phyloP scores from a whole-genome alignment of 2,113 vertebrate genomes.

The Pelvicachromis taeniatus region DNA sequence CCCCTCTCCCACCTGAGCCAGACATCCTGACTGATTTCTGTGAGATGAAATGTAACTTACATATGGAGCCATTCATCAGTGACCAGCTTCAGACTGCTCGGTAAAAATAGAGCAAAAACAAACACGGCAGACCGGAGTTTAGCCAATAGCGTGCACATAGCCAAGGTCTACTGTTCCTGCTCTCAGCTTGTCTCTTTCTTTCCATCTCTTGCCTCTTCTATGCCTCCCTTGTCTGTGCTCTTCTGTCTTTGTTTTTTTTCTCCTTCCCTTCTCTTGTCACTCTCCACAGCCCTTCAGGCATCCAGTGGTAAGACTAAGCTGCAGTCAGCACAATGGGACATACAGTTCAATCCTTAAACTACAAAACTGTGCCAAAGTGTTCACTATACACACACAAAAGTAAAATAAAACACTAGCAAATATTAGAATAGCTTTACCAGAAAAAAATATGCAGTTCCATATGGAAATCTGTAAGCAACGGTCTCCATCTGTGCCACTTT shows the following conservation, averaged over 20 bases:
- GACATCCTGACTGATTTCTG: slow-evolving; percentile 15
- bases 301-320: slow-evolving; percentile 13
- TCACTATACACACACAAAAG: neutral
- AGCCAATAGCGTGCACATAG: slow-evolving; percentile 18
- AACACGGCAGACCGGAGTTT: slow-evolving; percentile 33
- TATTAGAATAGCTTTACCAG: neutral
- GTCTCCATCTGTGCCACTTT: neutral
- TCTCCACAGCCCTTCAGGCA: slow-evolving; percentile 35
- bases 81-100: slow-evolving; percentile 41
- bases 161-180: slow-evolving; percentile 35
- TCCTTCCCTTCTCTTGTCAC: slow-evolving; percentile 33
- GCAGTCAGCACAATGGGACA: neutral
- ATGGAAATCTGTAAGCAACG: neutral
- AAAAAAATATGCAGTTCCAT: neutral
- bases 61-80: slow-evolving; percentile 62
- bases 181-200: slow-evolving; percentile 20
- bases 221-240: slow-evolving; percentile 17
- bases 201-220: slow-evolving; percentile 36
- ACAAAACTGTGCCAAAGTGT: neutral
- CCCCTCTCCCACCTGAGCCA: neutral
- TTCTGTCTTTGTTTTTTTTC: slow-evolving; percentile 6
- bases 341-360: neutral
- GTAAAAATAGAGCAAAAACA: slow-evolving; percentile 69
- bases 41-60: slow-evolving; percentile 48
- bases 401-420: neutral